Conservation (phyloP, 1,140 invertebrate species). For the Hypothenemus hampei region DNA sequence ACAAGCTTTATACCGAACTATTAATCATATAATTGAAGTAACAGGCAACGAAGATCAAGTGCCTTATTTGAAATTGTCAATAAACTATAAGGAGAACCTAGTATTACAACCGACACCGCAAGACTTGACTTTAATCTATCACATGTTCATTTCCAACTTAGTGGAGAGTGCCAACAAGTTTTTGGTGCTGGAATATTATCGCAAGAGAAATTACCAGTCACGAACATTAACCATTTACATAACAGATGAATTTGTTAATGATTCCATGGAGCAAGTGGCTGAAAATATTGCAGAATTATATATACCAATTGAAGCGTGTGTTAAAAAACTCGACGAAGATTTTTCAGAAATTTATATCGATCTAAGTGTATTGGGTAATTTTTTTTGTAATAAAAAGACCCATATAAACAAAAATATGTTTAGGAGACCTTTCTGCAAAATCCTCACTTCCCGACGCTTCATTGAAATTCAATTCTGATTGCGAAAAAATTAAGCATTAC, state of each 20-base stretch:
- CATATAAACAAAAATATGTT: not conserved
- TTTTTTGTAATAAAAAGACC: no score
- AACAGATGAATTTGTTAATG: constrained; percentile 27
- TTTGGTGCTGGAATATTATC: constrained; percentile 46
- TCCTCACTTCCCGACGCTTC: constrained; percentile 39
- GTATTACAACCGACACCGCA: constrained; percentile 47
- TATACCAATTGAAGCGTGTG: constrained; percentile 24
- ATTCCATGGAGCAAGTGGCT: constrained; percentile 10
- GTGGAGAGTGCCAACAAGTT: constrained; percentile 48
- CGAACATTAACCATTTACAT: constrained; percentile 29
- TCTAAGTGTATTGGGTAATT: constrained; percentile 8
- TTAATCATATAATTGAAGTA: constrained; percentile 49
- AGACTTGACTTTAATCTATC: constrained; percentile 46
- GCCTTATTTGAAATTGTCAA: constrained; percentile 50
- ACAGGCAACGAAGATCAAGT: constrained; percentile 44
- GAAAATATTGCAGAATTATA: constrained; percentile 30
- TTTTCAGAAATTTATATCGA: constrained; percentile 27
- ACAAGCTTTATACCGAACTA: constrained; percentile 49
- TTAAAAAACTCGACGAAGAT: constrained; percentile 18
- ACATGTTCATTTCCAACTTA: constrained; percentile 47
- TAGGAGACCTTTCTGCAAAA: not conserved
- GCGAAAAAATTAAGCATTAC: constrained; percentile 56
- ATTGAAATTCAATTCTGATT: constrained; percentile 52
- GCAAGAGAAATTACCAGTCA: constrained; percentile 18
- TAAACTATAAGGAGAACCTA: constrained; percentile 50